Percentiles rank a stretch among this genome's conserved stretches.
Evolutionary conservation across 2,113 vertebrate genomes (phyloP).

Genomic region (Erythrocebus patas): DNA sequence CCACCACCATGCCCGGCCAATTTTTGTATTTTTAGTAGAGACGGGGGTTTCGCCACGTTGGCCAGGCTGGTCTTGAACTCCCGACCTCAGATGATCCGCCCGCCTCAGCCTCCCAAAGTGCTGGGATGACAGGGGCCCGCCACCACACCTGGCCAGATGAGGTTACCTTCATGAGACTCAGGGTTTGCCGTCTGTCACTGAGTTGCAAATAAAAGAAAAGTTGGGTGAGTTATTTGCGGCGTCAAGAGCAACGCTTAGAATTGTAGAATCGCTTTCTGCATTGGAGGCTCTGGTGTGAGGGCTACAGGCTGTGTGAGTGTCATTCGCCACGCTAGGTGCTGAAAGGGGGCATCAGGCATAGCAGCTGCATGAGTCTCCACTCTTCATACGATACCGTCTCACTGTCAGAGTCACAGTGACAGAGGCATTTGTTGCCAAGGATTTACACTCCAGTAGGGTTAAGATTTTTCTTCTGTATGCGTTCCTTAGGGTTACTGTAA

Average conservation of each 20-base stretch:
- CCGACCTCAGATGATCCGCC: too few relatives aligned
- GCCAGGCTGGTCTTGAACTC: too few relatives aligned
- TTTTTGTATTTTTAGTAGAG: too few relatives aligned
- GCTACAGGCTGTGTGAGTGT: background rate
- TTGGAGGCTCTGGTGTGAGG: background rate
- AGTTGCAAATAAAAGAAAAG: background rate
- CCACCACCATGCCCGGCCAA: too few relatives aligned
- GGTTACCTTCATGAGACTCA: background rate
- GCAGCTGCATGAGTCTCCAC: background rate
- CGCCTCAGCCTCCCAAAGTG: too few relatives aligned
- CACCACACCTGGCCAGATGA: too few relatives aligned
- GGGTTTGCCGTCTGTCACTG: background rate
- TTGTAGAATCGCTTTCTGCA: background rate
- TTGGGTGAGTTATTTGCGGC: background rate
- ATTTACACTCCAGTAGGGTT: background rate
- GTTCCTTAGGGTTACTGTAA: background rate
- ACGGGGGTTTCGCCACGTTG: too few relatives aligned
- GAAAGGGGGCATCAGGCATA: rapidly evolving
- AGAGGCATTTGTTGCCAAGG: background rate
- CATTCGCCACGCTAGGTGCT: rapidly evolving
- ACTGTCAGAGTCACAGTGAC: background rate
- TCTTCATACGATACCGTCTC: background rate
- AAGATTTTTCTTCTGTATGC: background rate
- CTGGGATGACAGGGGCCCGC: too few relatives aligned
- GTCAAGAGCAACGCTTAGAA: background rate